phyloP scores from a whole-genome alignment of 2,113 vertebrate species.

The Suncus etruscus region DNA sequence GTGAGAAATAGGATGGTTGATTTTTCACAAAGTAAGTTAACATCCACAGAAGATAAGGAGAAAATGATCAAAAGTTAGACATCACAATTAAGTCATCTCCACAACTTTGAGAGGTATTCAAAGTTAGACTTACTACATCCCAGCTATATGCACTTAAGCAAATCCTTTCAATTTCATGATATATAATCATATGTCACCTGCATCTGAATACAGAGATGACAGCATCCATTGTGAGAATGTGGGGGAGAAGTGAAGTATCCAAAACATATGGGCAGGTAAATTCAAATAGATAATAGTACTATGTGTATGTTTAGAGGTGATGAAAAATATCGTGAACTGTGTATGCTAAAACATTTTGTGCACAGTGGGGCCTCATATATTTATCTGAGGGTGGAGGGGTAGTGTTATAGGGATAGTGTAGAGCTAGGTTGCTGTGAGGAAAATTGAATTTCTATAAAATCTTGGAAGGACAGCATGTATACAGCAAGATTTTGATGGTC shows the following conservation, averaged over 20 bases:
- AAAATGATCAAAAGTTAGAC: background rate
- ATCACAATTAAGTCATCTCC: background rate
- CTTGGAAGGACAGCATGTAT: constrained; percentile 51
- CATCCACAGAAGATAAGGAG: background rate
- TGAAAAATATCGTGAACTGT: background rate
- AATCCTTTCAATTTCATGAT: background rate
- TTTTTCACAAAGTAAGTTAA: background rate
- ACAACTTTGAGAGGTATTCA: background rate
- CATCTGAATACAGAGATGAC: background rate
- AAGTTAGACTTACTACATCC: background rate
- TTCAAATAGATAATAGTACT: background rate
- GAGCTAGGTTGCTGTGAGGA: background rate
- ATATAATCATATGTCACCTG: background rate
- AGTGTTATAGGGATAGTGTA: too few relatives aligned
- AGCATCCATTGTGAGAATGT: background rate
- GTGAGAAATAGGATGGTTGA: background rate
- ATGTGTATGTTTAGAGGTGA: background rate
- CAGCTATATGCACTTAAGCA: background rate
- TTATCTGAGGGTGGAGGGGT: background rate
- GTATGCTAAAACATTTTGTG: background rate
- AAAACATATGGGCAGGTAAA: background rate
- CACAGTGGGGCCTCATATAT: background rate
- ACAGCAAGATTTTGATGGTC: constrained; percentile 52
- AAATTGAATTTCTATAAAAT: constrained; percentile 56
- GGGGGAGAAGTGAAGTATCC: background rate